Conservation (phyloP, 2,797 vertebrate species). For the Dromococcyx pavoninus region DNA sequence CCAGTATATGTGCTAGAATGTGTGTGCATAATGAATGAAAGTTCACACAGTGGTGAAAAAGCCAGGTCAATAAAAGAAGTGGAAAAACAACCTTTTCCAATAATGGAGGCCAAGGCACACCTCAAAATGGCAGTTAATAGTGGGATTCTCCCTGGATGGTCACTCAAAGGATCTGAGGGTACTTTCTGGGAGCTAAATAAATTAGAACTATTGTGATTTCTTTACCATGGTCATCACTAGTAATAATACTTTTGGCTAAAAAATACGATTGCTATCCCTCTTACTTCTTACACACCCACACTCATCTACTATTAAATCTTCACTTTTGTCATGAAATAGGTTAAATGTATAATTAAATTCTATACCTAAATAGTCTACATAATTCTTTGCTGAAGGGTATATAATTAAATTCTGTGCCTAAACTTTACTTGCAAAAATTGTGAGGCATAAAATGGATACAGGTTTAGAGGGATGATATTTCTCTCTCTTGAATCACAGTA, state of each 20-base stretch:
- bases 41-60: not conserved
- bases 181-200: not conserved
- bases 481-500: not conserved
- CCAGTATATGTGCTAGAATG: not conserved
- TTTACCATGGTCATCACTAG: not conserved
- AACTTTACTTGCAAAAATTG: not conserved
- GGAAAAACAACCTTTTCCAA: not conserved
- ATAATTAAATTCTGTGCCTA: not conserved
- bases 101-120: not conserved
- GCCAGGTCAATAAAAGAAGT: not conserved
- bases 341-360: not conserved
- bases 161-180: not conserved
- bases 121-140: not conserved
- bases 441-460: not conserved
- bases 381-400: too few relatives aligned
- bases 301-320: not conserved
- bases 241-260: not conserved
- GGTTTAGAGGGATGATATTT: not conserved
- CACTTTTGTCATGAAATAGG: not conserved
- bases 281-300: not conserved
- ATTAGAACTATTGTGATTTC: not conserved
- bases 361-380: too few relatives aligned
- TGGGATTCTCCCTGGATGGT: not conserved
- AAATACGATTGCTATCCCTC: not conserved
- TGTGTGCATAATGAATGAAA: not conserved